Evolutionary conservation across 2,113 vertebrate species (phyloP).

Genomic region (Maccullochella peelii): DNA sequence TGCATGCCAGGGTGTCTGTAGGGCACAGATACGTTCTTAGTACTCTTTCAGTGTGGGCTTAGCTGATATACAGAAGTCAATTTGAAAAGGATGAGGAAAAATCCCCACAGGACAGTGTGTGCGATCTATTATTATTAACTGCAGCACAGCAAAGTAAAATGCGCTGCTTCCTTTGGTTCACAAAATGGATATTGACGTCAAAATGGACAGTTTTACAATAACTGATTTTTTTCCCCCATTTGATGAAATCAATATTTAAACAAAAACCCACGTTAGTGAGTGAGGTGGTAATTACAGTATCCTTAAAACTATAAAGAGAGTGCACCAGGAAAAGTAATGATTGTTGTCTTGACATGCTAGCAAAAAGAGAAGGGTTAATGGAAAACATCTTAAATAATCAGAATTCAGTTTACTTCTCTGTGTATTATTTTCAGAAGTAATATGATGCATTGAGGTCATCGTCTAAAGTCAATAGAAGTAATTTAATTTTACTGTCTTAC

Average conservation of each 20-base stretch:
- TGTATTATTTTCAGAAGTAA: slow-evolving; percentile 1
- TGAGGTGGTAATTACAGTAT: not conserved
- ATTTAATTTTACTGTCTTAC: slow-evolving; percentile 36
- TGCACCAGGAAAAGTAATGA: not conserved
- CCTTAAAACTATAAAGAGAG: not conserved
- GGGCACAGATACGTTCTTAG: slow-evolving; percentile 4
- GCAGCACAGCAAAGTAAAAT: slow-evolving; percentile 25
- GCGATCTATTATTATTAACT: slow-evolving; percentile 37
- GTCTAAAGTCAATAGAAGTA: slow-evolving; percentile 19
- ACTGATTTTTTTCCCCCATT: not conserved
- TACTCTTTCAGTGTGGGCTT: slow-evolving; percentile 6
- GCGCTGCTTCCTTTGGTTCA: slow-evolving; percentile 18
- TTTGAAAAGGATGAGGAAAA: slow-evolving; percentile 52
- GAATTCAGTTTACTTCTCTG: not conserved
- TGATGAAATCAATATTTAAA: not conserved
- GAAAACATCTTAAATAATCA: slow-evolving; percentile 5
- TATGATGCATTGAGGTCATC: slow-evolving; percentile 31
- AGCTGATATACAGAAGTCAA: slow-evolving; percentile 36
- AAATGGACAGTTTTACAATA: not conserved
- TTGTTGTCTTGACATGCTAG: not conserved
- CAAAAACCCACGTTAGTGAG: not conserved
- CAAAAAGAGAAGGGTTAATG: not conserved
- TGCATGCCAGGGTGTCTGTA: slow-evolving; percentile 8
- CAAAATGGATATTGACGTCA: slow-evolving; percentile 14
- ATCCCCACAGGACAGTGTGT: slow-evolving; percentile 36